Percentiles rank a stretch among this genome's conserved stretches.
Evolutionary conservation across 2,888 invertebrate genomes (phyloP).

Genomic region (Arrhopalites spinosus): DNA sequence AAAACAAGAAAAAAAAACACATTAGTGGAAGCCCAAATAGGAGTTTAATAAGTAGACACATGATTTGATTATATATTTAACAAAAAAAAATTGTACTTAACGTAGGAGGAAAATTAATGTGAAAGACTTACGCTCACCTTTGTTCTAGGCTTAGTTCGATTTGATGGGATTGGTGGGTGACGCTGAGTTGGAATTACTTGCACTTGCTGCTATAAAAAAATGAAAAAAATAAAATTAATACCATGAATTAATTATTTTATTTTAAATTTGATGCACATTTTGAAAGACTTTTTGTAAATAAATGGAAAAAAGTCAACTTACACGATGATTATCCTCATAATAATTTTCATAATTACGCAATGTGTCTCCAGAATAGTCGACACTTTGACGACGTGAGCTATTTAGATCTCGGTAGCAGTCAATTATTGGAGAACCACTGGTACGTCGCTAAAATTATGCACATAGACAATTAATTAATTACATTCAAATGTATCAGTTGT

Average conservation of each 20-base stretch:
- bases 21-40: background rate
- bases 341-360: slow-evolving; percentile 33
- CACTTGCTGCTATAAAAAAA: too few relatives aligned
- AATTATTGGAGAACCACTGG: slow-evolving; percentile 37
- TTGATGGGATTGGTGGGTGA: slow-evolving; percentile 33
- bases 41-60: background rate
- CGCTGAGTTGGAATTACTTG: slow-evolving; percentile 33
- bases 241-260: too few relatives aligned
- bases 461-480: background rate
- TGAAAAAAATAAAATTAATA: too few relatives aligned
- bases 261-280: too few relatives aligned
- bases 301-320: background rate
- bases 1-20: slow-evolving; percentile 25
- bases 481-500: background rate
- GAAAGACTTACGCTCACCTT: slow-evolving; percentile 37
- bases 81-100: background rate
- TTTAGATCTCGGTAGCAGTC: slow-evolving; percentile 40
- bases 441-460: slow-evolving; percentile 27
- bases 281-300: too few relatives aligned
- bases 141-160: slow-evolving; percentile 44
- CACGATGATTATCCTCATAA: slow-evolving; percentile 27
- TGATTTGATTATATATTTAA: background rate
- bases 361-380: slow-evolving; percentile 38
- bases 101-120: background rate
- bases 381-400: slow-evolving; percentile 43